Evolutionary conservation across 2,113 vertebrate genomes (phyloP).

Genomic region (Dolichallabes microphthalmus): DNA sequence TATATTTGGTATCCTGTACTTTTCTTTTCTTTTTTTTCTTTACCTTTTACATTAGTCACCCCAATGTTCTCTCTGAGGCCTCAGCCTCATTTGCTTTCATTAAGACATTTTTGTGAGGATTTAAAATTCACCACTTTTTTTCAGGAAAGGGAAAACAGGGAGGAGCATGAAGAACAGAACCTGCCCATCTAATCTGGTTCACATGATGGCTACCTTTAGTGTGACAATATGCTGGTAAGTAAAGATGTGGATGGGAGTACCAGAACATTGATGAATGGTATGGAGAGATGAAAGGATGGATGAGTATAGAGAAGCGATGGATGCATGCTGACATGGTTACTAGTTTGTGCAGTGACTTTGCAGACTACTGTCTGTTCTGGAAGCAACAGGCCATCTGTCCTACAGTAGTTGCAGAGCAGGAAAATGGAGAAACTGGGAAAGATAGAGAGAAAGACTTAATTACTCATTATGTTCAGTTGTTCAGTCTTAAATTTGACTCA

Average conservation of each 20-base stretch:
- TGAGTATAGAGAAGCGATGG: not conserved
- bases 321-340: slow-evolving; percentile 47
- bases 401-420: slow-evolving; percentile 59
- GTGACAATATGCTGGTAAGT: not conserved
- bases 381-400: slow-evolving; percentile 69
- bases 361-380: slow-evolving; percentile 75
- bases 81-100: slow-evolving; percentile 44
- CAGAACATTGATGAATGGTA: not conserved
- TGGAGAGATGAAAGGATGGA: not conserved
- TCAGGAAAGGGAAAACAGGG: not conserved
- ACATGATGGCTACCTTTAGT: slow-evolving; percentile 41
- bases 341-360: slow-evolving; percentile 65
- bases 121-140: slow-evolving; percentile 36
- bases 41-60: not conserved
- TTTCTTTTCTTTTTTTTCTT: not conserved
- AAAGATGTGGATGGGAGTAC: slow-evolving; percentile 22
- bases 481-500: not conserved
- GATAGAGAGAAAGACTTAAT: not conserved
- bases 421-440: slow-evolving; percentile 14
- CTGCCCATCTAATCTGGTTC: slow-evolving; percentile 34
- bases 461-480: not conserved
- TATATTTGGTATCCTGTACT: not conserved
- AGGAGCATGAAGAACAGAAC: not conserved
- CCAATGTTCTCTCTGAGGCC: slow-evolving; percentile 3
- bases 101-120: slow-evolving; percentile 50